These are phyloP conservation scores for Epistrophe eligans DNA, from an alignment of 2,888 invertebrate species.

Conservation along the genomic window DNA sequence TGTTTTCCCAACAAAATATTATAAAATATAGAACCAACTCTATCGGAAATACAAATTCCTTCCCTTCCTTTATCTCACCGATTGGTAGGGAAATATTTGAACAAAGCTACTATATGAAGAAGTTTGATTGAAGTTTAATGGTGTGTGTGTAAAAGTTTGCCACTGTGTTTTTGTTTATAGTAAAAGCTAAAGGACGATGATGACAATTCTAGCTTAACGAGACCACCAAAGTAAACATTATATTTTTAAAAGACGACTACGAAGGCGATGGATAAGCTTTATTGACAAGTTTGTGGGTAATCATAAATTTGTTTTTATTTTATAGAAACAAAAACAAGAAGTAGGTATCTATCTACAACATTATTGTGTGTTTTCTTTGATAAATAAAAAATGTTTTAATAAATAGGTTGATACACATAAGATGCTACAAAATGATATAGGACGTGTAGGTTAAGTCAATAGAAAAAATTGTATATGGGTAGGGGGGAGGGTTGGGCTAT, in stretches of 20 bases:
- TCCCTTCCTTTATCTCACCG: background rate
- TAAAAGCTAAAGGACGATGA: background rate
- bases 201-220: conserved; percentile 5
- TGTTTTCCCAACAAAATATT: background rate
- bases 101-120: background rate
- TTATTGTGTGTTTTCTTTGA: background rate
- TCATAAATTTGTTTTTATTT: background rate
- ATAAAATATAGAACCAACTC: background rate
- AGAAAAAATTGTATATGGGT: too few relatives aligned
- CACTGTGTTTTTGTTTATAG: background rate
- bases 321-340: background rate
- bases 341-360: background rate
- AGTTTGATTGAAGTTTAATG: conserved; percentile 18
- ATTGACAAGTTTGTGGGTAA: conserved; percentile 16
- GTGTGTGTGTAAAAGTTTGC: conserved; percentile 8
- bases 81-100: background rate
- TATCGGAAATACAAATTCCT: background rate
- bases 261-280: conserved; percentile 13
- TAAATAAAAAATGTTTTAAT: background rate
- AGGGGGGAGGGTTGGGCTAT: too few relatives aligned
- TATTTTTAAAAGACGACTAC: background rate
- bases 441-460: too few relatives aligned
- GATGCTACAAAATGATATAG: background rate
- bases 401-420: background rate
- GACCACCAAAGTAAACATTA: background rate